These are phyloP conservation scores for Platynereis dumerilii DNA, from an alignment of 2,888 invertebrate genomes.

Conservation along the genomic window DNA sequence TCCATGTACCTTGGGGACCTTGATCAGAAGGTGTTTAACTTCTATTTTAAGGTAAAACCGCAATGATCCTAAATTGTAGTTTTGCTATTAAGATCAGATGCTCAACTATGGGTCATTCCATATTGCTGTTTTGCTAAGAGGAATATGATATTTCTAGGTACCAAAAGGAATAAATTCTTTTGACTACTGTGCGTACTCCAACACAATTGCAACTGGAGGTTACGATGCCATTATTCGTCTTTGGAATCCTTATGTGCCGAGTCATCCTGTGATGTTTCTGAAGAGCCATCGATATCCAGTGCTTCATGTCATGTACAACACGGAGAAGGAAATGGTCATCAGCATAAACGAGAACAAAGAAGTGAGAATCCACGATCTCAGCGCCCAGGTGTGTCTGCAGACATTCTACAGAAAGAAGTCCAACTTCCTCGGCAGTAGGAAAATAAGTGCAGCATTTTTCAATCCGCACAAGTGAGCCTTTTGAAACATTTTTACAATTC, in stretches of 20 bases:
- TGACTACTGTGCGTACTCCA: conserved; percentile 52
- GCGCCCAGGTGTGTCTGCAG: conserved; percentile 73
- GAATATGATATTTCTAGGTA: too few species aligned
- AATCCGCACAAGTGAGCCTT: not conserved
- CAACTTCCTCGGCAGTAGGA: conserved; percentile 21
- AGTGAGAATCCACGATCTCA: conserved; percentile 80
- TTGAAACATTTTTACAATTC: too few species aligned
- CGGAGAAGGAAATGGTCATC: conserved; percentile 72
- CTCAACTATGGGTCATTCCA: too few species aligned
- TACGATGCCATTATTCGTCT: conserved; percentile 77
- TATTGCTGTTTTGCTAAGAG: too few species aligned
- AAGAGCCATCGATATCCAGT: conserved; percentile 73
- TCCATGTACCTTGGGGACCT: conserved; percentile 73
- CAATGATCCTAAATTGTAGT: too few species aligned
- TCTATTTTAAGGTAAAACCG: conserved; percentile 65
- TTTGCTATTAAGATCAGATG: too few species aligned
- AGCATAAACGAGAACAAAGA: conserved; percentile 76
- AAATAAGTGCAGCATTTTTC: not conserved
- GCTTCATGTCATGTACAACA: conserved; percentile 73
- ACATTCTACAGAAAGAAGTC: conserved; percentile 54
- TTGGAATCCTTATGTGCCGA: conserved; percentile 82
- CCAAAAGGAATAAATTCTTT: conserved; percentile 65
- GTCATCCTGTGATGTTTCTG: conserved; percentile 71
- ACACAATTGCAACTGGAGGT: conserved; percentile 65
- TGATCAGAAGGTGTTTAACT: conserved; percentile 65